Conservation (phyloP, 1,140 invertebrate genomes). For the Lerema accius region DNA sequence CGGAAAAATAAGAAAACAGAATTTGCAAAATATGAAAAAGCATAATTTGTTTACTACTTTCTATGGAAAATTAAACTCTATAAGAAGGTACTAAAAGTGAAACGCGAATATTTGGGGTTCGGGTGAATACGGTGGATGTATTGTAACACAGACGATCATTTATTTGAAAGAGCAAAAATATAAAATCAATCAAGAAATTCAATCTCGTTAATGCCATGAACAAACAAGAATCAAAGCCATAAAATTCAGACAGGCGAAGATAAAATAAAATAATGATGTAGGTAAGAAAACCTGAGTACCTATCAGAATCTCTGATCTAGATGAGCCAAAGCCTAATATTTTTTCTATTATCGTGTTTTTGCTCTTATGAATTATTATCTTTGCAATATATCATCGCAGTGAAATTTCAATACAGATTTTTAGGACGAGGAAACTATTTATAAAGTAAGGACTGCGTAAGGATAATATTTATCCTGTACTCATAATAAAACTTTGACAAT, state of each 20-base stretch:
- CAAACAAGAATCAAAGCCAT: not conserved
- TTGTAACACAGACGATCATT: slow-evolving; percentile 4
- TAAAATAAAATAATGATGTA: too few relatives aligned
- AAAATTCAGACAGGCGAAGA: not conserved
- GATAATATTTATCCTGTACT: too few relatives aligned
- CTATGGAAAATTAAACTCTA: slow-evolving; percentile 4
- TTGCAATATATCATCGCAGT: too few relatives aligned
- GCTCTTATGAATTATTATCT: too few relatives aligned
- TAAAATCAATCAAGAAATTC: slow-evolving; percentile 13
- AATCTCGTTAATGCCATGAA: not conserved
- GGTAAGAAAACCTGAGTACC: too few relatives aligned
- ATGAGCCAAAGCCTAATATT: too few relatives aligned
- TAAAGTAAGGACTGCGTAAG: too few relatives aligned
- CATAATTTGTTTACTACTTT: slow-evolving; percentile 4
- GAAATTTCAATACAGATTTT: too few relatives aligned
- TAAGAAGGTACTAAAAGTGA: slow-evolving; percentile 8
- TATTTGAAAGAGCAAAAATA: slow-evolving; percentile 3
- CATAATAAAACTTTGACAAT: too few relatives aligned
- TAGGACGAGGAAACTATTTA: too few relatives aligned
- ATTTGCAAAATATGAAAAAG: slow-evolving; percentile 17
- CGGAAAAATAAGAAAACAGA: slow-evolving; percentile 21
- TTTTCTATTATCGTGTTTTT: too few relatives aligned
- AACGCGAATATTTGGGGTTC: slow-evolving; percentile 13
- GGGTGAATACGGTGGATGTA: slow-evolving; percentile 10
- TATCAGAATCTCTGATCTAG: too few relatives aligned